Evolutionary conservation across 2,113 vertebrate species (phyloP).

Genomic region (Odocoileus virginianus): DNA sequence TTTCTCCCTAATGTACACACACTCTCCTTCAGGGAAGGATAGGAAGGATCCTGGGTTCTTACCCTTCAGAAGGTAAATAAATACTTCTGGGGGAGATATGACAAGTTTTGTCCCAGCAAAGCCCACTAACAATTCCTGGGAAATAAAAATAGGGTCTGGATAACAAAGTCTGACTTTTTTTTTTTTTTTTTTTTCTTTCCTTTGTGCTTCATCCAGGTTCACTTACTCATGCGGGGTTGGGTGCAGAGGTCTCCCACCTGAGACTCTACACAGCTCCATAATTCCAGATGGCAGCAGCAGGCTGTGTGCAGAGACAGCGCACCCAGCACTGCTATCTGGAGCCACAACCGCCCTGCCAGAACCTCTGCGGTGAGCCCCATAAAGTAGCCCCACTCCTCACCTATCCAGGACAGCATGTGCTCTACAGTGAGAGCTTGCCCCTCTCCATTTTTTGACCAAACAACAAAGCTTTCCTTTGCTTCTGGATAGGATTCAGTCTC

Average conservation of each 20-base stretch:
- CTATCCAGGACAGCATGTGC: background rate
- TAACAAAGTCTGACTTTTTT: background rate
- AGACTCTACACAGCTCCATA: background rate
- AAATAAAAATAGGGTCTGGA: background rate
- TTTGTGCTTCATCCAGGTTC: background rate
- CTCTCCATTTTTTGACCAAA: background rate
- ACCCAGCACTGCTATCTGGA: background rate
- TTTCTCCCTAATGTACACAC: background rate
- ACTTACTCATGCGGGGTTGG: background rate
- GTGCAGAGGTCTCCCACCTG: background rate
- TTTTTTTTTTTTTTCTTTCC: fast-evolving
- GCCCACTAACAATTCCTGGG: background rate
- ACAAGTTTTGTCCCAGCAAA: background rate
- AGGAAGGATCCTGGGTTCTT: background rate
- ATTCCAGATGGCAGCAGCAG: background rate
- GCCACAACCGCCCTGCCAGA: background rate
- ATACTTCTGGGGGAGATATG: background rate
- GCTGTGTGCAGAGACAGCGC: background rate
- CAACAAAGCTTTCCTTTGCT: background rate
- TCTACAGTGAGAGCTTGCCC: background rate
- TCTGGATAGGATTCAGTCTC: background rate
- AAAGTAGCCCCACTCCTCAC: background rate
- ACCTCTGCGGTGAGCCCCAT: background rate
- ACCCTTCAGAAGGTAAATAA: background rate
- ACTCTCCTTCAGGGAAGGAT: background rate